Percentiles rank a stretch among this genome's conserved stretches.
Evolutionary conservation across 2,888 invertebrate species (phyloP).

Genomic region (Brachycybe producta): DNA sequence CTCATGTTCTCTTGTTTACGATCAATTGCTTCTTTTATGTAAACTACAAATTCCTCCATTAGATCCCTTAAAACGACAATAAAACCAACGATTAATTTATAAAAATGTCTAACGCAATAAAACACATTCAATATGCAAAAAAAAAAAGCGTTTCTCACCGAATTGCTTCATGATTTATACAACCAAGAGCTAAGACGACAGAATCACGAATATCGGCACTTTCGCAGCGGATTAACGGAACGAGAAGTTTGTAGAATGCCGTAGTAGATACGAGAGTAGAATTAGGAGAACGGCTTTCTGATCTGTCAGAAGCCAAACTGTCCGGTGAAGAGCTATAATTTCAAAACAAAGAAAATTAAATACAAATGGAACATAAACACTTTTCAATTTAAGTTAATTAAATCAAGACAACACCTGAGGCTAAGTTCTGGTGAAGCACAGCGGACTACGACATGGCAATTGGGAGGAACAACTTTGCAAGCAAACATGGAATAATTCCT

Average conservation of each 20-base stretch:
- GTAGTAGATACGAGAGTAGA: constrained; percentile 54
- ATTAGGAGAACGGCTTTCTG: constrained; percentile 58
- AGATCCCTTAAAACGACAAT: constrained; percentile 54
- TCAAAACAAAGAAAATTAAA: constrained; percentile 8
- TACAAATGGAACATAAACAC: not conserved
- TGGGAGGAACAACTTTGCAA: constrained; percentile 87
- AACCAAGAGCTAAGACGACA: constrained; percentile 83
- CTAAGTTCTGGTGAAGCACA: constrained; percentile 88
- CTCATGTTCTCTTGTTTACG: constrained; percentile 95
- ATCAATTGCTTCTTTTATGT: constrained; percentile 90
- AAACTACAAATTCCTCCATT: constrained; percentile 84
- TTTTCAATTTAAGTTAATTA: not conserved
- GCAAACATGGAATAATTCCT: constrained; percentile 94
- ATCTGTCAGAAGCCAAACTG: constrained; percentile 59
- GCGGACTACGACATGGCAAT: constrained; percentile 69
- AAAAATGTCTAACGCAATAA: not conserved
- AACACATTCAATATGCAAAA: not conserved
- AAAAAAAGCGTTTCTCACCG: constrained; percentile 50
- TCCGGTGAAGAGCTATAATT: constrained; percentile 73
- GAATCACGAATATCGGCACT: constrained; percentile 86
- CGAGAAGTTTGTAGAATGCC: constrained; percentile 80
- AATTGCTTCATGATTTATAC: constrained; percentile 85
- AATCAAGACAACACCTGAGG: constrained; percentile 53
- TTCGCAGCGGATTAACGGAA: constrained; percentile 85
- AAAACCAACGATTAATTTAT: not conserved